Conservation (phyloP, 2,797 vertebrate genomes). For the Coregonus ussuriensis region DNA sequence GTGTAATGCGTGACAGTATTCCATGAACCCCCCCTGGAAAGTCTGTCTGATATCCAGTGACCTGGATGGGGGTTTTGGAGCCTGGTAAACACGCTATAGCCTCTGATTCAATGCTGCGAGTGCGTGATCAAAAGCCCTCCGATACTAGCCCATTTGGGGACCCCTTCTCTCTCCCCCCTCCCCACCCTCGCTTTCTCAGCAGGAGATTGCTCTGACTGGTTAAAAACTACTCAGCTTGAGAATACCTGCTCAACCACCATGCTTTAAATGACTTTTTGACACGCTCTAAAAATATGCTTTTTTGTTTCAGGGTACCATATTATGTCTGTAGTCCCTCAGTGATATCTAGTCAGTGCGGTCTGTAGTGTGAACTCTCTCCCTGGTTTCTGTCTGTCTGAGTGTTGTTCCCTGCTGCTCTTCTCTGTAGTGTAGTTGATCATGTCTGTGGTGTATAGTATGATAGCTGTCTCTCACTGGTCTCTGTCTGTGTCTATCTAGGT, state of each 20-base stretch:
- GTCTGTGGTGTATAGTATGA: not conserved
- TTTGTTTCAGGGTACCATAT: too few species aligned
- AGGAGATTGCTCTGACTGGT: not conserved
- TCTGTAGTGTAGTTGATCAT: not conserved
- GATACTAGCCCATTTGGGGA: not conserved
- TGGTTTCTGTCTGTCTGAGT: too few species aligned
- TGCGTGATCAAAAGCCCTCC: not conserved
- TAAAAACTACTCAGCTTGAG: not conserved
- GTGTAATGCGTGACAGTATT: too few species aligned
- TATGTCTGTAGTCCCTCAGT: too few species aligned
- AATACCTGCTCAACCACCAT: not conserved
- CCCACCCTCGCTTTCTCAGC: not conserved
- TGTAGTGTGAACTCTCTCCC: not conserved
- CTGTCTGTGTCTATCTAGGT: conserved; percentile 69
- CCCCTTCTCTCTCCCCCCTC: not conserved
- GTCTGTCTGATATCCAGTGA: not conserved
- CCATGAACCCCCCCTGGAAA: too few species aligned
- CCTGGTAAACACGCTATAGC: not conserved
- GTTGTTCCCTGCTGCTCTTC: not conserved
- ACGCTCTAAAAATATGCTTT: too few species aligned
- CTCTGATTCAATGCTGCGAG: not conserved
- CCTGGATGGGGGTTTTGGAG: not conserved
- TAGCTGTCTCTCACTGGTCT: not conserved
- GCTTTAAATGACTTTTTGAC: not conserved
- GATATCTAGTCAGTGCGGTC: too few species aligned